Percentiles rank a stretch among this genome's conserved stretches.
Evolutionary conservation across 2,888 invertebrate species (phyloP).

Genomic region (Tyria jacobaeae): DNA sequence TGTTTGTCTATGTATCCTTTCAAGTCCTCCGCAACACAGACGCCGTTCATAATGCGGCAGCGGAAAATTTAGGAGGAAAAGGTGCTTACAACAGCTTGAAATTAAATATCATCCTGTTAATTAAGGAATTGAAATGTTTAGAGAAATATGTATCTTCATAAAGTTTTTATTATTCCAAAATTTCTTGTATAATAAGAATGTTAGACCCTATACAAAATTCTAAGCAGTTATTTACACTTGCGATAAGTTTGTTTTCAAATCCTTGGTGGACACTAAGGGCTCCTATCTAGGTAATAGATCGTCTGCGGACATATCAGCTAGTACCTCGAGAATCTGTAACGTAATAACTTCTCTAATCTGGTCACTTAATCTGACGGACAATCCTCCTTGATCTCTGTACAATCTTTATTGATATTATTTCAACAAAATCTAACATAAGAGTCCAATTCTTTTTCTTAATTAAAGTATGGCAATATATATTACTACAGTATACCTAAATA

Average conservation of each 20-base stretch:
- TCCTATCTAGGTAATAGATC: conserved; percentile 32
- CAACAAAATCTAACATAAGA: background rate
- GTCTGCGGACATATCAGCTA: conserved; percentile 14
- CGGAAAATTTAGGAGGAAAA: no score
- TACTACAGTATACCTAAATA: no score
- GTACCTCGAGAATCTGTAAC: conserved; percentile 10
- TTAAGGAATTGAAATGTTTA: background rate
- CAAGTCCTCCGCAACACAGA: no score
- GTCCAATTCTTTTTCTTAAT: no score
- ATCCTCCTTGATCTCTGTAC: conserved; percentile 9
- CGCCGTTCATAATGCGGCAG: no score
- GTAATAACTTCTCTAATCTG: conserved; percentile 27
- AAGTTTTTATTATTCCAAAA: no score
- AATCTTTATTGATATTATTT: conserved; percentile 11
- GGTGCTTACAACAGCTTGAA: no score
- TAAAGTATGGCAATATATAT: no score
- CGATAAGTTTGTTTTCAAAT: conserved; percentile 1
- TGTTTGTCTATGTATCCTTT: no score
- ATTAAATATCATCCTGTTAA: no score
- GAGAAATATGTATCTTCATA: background rate
- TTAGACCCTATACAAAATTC: background rate
- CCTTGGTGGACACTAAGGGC: conserved; percentile 6
- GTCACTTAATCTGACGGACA: conserved; percentile 38
- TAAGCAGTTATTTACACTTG: background rate
- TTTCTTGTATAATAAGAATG: background rate